These are phyloP conservation scores for Apotomis betuletana DNA, from an alignment of 2,888 invertebrate species.

Conservation along the genomic window DNA sequence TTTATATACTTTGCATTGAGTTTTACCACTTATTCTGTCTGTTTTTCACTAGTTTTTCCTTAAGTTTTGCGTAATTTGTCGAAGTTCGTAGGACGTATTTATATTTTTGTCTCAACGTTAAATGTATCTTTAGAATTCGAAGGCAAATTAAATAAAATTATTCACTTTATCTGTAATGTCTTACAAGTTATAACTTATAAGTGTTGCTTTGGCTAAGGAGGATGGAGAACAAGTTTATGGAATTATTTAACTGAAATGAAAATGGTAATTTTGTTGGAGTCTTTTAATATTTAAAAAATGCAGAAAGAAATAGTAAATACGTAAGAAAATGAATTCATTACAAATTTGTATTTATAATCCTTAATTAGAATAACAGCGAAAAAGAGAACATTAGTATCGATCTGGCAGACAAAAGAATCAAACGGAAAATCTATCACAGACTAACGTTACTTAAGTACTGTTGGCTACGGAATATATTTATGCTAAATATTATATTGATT, in stretches of 20 bases:
- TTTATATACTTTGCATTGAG: no score
- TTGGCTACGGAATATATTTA: conserved; percentile 35
- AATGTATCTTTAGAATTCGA: no score
- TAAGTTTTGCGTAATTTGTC: no score
- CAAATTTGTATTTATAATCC: conserved; percentile 77
- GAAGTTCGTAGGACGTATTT: no score
- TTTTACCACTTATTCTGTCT: no score
- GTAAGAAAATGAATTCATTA: conserved; percentile 81
- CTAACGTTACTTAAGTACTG: conserved; percentile 52
- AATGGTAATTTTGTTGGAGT: conserved; percentile 55
- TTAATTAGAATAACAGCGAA: conserved; percentile 45
- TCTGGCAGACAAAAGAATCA: conserved; percentile 17
- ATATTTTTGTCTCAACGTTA: no score
- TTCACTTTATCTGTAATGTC: no score
- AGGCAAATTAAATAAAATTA: no score
- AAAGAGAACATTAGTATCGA: conserved; percentile 33
- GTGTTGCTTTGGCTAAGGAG: no score
- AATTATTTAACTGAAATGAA: neutral
- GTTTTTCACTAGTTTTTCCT: no score
- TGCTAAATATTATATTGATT: conserved; percentile 33
- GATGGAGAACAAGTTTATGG: neutral
- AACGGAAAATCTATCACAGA: conserved; percentile 70
- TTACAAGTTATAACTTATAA: no score
- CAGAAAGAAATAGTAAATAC: conserved; percentile 75
- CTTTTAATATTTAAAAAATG: conserved; percentile 78